phyloP scores from a whole-genome alignment of 2,888 invertebrate genomes.

The Clunio marinus region DNA sequence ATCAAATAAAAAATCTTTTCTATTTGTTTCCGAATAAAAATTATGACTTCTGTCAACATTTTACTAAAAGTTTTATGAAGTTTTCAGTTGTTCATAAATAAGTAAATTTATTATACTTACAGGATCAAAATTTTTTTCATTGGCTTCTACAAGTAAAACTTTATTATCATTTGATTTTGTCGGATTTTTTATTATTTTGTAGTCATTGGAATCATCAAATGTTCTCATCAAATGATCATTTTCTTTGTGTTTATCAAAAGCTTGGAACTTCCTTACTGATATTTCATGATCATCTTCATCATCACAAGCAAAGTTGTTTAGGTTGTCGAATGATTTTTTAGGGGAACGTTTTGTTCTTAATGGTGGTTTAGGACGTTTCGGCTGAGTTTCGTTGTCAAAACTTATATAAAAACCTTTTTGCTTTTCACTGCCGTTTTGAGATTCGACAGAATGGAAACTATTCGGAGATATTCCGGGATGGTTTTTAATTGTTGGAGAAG shows the following conservation, averaged over 20 bases:
- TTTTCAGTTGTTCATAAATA: not conserved
- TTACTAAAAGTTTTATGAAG: constrained; percentile 53
- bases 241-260: too few species aligned
- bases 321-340: constrained; percentile 58
- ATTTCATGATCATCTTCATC: too few species aligned
- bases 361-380: constrained; percentile 85
- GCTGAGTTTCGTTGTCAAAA: constrained; percentile 76
- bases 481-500: constrained; percentile 64
- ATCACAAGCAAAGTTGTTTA: too few species aligned
- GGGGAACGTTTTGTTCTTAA: constrained; percentile 74
- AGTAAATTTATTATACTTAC: constrained; percentile 51
- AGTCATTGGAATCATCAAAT: too few species aligned
- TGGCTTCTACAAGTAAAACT: constrained; percentile 65
- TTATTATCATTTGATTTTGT: constrained; percentile 48
- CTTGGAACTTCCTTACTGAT: constrained; percentile 40
- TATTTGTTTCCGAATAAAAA: too few species aligned
- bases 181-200: constrained; percentile 36
- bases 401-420: constrained; percentile 92
- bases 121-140: constrained; percentile 63
- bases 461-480: constrained; percentile 66
- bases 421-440: constrained; percentile 49
- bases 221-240: too few species aligned
- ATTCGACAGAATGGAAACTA: constrained; percentile 62
- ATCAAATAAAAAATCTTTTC: constrained; percentile 41
- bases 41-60: too few species aligned